phyloP scores from a whole-genome alignment of 2,113 vertebrate species.

The Erinaceus europaeus region DNA sequence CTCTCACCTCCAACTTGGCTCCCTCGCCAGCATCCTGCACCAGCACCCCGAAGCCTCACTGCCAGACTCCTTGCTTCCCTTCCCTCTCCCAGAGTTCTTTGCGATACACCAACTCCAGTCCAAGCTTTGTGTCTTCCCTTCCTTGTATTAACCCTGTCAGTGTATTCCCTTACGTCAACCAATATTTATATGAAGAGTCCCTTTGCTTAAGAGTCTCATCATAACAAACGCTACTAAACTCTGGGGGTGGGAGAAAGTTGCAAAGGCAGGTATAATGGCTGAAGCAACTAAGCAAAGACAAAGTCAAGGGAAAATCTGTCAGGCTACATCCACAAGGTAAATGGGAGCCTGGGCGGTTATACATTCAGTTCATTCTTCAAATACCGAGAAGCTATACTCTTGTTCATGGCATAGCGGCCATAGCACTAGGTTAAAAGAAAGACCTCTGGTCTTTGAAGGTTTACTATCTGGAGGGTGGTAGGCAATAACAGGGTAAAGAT shows the following conservation, averaged over 20 bases:
- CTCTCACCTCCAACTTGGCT: too few species aligned
- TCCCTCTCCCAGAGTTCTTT: too few species aligned
- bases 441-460: neutral
- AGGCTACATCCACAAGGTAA: neutral
- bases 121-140: too few species aligned
- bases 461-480: neutral
- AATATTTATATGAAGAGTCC: neutral
- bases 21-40: too few species aligned
- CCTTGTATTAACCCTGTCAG: neutral
- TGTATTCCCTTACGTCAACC: neutral
- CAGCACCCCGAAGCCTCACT: too few species aligned
- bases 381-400: too few species aligned
- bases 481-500: constrained; percentile 7
- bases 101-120: too few species aligned
- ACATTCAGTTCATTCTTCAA: neutral
- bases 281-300: neutral
- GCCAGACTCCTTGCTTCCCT: too few species aligned
- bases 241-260: neutral
- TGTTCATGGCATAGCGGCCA: neutral
- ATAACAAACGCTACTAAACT: neutral
- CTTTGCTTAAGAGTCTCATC: neutral
- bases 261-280: neutral
- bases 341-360: neutral
- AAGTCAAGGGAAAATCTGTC: constrained; percentile 23
- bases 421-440: neutral